Evolutionary conservation across 2,888 invertebrate genomes (phyloP).

Genomic region (Troides oblongomaculatus): DNA sequence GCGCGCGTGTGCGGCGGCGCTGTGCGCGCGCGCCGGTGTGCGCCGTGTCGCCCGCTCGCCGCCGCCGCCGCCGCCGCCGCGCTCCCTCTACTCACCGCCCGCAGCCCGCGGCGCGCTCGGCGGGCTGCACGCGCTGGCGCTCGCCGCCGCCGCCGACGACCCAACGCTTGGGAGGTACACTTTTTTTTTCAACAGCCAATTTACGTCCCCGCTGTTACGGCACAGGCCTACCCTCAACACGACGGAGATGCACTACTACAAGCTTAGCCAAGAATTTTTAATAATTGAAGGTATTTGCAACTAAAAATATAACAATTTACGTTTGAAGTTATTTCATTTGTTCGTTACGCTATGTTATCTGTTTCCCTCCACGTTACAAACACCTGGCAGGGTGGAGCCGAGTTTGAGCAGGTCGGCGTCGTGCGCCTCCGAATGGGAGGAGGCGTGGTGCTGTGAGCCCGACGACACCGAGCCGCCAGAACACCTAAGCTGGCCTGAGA

Average conservation of each 20-base stretch:
- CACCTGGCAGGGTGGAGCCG: slow-evolving; percentile 40
- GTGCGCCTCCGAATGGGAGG: slow-evolving; percentile 37
- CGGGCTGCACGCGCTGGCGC: slow-evolving; percentile 74
- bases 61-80: slow-evolving; percentile 50
- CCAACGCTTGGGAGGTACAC: slow-evolving; percentile 84
- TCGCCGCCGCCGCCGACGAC: slow-evolving; percentile 57
- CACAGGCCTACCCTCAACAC: too few species aligned
- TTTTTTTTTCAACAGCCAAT: too few species aligned
- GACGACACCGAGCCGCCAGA: slow-evolving; percentile 80
- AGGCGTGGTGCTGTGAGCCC: slow-evolving; percentile 35
- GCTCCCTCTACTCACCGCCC: slow-evolving; percentile 55
- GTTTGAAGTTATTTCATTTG: too few species aligned
- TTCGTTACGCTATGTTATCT: too few species aligned
- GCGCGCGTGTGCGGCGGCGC: slow-evolving; percentile 83
- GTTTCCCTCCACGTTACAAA: too few species aligned
- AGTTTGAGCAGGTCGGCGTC: slow-evolving; percentile 38
- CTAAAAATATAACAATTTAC: too few species aligned
- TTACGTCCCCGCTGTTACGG: too few species aligned
- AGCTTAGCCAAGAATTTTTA: too few species aligned
- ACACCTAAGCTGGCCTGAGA: slow-evolving; percentile 83
- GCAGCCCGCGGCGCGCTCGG: slow-evolving; percentile 83
- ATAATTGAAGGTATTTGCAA: too few species aligned
- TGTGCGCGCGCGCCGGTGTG: slow-evolving; percentile 80
- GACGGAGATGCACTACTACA: too few species aligned
- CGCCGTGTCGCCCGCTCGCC: slow-evolving; percentile 50